Conservation (phyloP, 2,797 vertebrate species). For the Alauda arvensis region DNA sequence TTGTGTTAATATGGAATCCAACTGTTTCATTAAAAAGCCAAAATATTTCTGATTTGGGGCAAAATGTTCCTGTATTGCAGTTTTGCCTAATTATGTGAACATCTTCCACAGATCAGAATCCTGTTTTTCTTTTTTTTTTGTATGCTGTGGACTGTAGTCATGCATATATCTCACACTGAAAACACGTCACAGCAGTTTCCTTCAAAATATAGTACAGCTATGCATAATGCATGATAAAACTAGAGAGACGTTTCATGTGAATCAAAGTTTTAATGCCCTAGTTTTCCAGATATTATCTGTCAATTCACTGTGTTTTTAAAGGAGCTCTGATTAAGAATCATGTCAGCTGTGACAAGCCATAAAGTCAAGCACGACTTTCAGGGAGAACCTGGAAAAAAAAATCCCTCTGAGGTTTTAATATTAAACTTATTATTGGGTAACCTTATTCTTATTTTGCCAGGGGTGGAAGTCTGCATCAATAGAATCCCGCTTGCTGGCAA, state of each 20-base stretch:
- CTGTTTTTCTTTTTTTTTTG: neutral
- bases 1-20: neutral
- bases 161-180: neutral
- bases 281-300: slow-evolving; percentile 46
- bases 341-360: slow-evolving; percentile 18
- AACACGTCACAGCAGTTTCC: slow-evolving; percentile 28
- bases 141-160: neutral
- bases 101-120: neutral
- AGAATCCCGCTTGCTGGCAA: neutral
- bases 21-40: neutral
- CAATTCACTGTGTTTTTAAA: slow-evolving; percentile 32
- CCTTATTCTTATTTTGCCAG: neutral
- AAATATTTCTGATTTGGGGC: neutral
- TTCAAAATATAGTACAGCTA: slow-evolving; percentile 40
- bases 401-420: slow-evolving; percentile 9
- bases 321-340: slow-evolving; percentile 20
- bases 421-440: neutral
- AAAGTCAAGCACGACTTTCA: neutral
- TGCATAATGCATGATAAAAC: slow-evolving; percentile 41
- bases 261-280: slow-evolving; percentile 54
- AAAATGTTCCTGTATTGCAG: neutral
- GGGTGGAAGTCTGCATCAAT: neutral
- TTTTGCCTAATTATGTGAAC: slow-evolving; percentile 1
- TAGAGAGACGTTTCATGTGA: neutral
- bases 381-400: neutral